These are phyloP conservation scores for Cuculus canorus DNA, from an alignment of 2,797 vertebrate genomes.

Conservation along the genomic window DNA sequence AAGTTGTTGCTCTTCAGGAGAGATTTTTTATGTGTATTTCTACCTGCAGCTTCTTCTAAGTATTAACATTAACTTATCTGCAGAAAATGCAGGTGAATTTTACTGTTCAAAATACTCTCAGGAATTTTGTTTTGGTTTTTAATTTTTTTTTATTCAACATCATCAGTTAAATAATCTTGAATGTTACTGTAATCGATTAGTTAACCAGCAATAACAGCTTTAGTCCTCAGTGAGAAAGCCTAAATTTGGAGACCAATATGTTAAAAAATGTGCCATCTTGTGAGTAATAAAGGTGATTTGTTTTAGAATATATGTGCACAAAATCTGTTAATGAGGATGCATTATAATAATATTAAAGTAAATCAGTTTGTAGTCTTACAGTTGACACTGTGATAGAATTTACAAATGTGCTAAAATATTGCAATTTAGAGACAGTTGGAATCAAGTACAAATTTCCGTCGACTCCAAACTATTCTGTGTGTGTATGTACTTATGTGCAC, in stretches of 20 bases:
- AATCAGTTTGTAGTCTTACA: neutral
- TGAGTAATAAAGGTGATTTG: neutral
- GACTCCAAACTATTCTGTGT: neutral
- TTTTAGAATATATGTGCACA: neutral
- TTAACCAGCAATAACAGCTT: neutral
- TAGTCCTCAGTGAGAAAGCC: neutral
- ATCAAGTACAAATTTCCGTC: neutral
- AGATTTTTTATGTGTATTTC: neutral
- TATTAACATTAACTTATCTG: neutral
- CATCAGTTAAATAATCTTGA: neutral
- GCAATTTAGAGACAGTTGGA: neutral
- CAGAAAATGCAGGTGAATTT: neutral
- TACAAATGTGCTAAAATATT: neutral
- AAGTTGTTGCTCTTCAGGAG: slow-evolving; percentile 2
- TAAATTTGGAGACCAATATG: neutral
- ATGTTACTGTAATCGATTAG: neutral
- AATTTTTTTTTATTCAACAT: neutral
- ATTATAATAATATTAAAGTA: neutral
- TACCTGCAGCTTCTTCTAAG: neutral
- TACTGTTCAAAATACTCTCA: neutral
- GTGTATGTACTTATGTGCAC: neutral
- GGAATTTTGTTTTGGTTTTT: neutral
- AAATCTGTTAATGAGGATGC: neutral
- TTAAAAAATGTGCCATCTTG: neutral
- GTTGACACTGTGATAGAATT: neutral